Evolutionary conservation across 1,140 invertebrate species (phyloP), one percentile per base, ranked within the genome.

Genomic region (Cotesia glomerata): DNA sequence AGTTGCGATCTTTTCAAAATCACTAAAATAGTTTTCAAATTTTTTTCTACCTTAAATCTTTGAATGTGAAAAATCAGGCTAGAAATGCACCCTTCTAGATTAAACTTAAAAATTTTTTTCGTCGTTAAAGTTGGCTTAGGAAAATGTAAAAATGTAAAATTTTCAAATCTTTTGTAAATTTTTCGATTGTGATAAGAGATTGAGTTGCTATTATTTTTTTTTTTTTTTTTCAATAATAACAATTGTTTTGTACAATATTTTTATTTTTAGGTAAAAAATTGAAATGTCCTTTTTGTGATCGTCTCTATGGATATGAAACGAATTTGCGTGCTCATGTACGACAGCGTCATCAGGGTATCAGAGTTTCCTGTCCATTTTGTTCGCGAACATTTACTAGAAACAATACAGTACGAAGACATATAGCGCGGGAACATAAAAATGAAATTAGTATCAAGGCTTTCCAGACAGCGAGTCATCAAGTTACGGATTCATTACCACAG

Each of bases 261-360:
- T 18, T 9, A 32, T 63, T 81, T 83, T 4, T 77, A 95, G 94
- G 94, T 77, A 95, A 95, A 86, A 95, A 96, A 86, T 88, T 97
- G 73, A 95, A 96, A 87, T 97, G 95, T 86, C 93, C 95, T 79
- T 96, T 94, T 84, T 97, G 95, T 88, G 95, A 96, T 85, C 90
- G 95, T 79, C 88, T 96, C n/a, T 97, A 97, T 85, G 94, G 95
- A 51, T 96, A 97, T 84, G 95, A 97, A 89, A 97, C 95, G 81
- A 97, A 97, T 83, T 86, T 97, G 79, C 91, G 95, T 54, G 95
- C 95, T 56, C 95, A 97, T 85, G 95, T 97, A 81, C 88, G 95
- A 61, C 95, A 96, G 82, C 91, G 95, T 79, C 95, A 97, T 86
- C 95, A 96, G 86, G 95, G 95, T 54, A 95, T 96, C 74, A 90